Conservation (phyloP, 1,140 invertebrate species). For the Dendrolimus kikuchii region DNA sequence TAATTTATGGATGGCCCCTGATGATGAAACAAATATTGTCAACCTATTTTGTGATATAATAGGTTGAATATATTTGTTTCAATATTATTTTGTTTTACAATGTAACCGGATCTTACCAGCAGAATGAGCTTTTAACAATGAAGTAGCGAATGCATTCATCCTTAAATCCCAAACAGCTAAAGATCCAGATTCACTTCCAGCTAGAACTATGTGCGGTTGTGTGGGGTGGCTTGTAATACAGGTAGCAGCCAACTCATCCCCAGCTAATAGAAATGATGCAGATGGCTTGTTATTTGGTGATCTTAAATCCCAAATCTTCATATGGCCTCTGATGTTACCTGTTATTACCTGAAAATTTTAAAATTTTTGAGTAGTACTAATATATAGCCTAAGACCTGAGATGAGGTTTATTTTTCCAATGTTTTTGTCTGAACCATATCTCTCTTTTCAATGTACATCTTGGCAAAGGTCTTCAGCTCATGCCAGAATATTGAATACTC, state of each 20-base stretch:
- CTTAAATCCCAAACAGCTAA: conserved; percentile 92
- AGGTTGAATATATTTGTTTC: too few relatives aligned
- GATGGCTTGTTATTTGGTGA: conserved; percentile 73
- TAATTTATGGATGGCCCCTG: too few relatives aligned
- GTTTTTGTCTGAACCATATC: too few relatives aligned
- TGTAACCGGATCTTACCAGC: conserved; percentile 30
- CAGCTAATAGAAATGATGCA: conserved; percentile 77
- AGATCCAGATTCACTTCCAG: conserved; percentile 86
- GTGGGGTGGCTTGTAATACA: conserved; percentile 87
- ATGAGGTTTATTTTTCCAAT: too few relatives aligned
- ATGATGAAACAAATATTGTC: too few relatives aligned
- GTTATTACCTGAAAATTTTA: conserved; percentile 75
- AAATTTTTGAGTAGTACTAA: too few relatives aligned
- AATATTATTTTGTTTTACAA: too few relatives aligned
- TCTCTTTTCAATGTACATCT: too few relatives aligned
- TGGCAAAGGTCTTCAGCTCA: too few relatives aligned
- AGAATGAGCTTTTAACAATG: conserved; percentile 84
- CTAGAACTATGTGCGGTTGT: conserved; percentile 86
- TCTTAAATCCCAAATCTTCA: conserved; percentile 91
- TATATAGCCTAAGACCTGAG: too few relatives aligned
- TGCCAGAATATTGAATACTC: too few relatives aligned
- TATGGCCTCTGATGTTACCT: conserved; percentile 87
- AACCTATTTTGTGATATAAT: too few relatives aligned
- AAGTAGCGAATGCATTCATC: conserved; percentile 85
- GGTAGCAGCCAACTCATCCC: conserved; percentile 79